phyloP scores from a whole-genome alignment of 2,113 vertebrate species.

The Plecturocebus donacophilus region DNA sequence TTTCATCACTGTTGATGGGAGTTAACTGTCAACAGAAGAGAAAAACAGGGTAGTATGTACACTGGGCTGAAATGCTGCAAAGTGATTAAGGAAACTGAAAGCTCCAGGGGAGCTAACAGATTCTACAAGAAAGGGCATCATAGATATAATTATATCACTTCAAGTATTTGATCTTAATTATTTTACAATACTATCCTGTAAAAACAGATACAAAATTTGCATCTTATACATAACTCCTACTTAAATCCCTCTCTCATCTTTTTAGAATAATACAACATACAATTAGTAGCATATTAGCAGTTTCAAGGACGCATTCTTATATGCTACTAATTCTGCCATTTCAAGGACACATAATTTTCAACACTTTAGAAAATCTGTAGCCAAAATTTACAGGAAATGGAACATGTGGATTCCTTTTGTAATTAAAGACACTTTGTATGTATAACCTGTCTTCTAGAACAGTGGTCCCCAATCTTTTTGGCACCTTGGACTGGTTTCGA shows the following conservation, averaged over 20 bases:
- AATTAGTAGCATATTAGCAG: neutral
- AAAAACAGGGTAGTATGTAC: neutral
- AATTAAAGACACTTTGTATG: neutral
- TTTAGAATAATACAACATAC: neutral
- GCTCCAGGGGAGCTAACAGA: neutral
- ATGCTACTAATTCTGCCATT: neutral
- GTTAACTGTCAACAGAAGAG: neutral
- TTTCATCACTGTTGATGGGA: neutral
- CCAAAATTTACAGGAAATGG: constrained; percentile 30
- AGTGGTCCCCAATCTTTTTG: too few species aligned
- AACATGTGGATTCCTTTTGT: constrained; percentile 12
- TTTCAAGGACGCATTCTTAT: neutral
- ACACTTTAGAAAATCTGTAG: neutral
- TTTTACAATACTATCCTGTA: neutral
- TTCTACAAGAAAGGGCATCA: neutral
- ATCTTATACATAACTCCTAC: neutral
- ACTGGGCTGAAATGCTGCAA: neutral
- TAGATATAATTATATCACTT: neutral
- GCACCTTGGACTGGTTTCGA: too few species aligned
- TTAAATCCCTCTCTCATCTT: neutral
- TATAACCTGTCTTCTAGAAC: neutral
- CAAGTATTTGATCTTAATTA: neutral
- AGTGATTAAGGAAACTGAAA: neutral
- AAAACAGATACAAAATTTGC: neutral
- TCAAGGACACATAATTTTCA: neutral